Evolutionary conservation across 2,888 invertebrate genomes (phyloP).

Genomic region (Agapetus fuscipes): DNA sequence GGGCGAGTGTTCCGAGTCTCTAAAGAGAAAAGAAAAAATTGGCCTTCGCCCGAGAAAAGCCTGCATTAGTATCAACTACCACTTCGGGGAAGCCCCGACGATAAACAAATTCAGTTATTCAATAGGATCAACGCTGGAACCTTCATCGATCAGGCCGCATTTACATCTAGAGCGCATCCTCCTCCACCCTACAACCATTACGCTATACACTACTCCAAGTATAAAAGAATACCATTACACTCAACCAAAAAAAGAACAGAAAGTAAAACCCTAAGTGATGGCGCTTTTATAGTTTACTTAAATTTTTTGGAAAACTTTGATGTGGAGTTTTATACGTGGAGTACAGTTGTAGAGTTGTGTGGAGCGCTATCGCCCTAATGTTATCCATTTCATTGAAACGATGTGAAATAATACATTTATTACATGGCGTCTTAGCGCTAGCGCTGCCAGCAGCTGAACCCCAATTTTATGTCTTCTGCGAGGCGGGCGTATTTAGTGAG

Average conservation of each 20-base stretch:
- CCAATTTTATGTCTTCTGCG: too few species aligned
- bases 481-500: too few species aligned
- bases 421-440: neutral
- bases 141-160: constrained; percentile 6
- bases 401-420: constrained; percentile 7
- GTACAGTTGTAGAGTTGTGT: too few species aligned
- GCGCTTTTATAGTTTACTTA: too few species aligned
- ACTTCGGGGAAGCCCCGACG: neutral
- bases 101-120: constrained; percentile 9
- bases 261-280: too few species aligned
- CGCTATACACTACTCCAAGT: too few species aligned
- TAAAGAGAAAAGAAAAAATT: neutral
- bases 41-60: neutral
- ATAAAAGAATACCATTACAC: too few species aligned
- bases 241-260: too few species aligned
- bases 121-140: constrained; percentile 2
- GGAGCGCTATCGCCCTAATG: constrained; percentile 4
- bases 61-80: neutral
- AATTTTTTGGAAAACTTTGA: too few species aligned
- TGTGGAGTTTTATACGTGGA: too few species aligned
- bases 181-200: neutral
- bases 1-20: neutral
- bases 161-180: constrained; percentile 4
- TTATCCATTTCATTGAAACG: constrained; percentile 5
- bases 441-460: too few species aligned